Evolutionary conservation across 2,888 invertebrate species (phyloP), one percentile per base, ranked within the genome.

Genomic region (Eristalis pertinax): DNA sequence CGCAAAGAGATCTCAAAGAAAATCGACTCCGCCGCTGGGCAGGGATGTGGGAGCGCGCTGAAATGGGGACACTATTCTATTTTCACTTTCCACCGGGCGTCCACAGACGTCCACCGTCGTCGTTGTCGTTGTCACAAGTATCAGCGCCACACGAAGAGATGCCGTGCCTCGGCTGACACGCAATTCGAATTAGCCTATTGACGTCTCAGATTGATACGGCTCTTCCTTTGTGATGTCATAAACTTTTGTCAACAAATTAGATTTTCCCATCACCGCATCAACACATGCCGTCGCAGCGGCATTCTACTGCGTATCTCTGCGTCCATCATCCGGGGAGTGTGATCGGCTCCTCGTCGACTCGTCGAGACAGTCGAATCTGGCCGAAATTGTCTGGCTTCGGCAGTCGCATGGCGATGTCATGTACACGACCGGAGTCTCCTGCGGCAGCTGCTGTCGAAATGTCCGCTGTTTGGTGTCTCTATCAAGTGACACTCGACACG

Each of bases 161-260:
- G 4, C 29, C 69, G 32, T 4, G 69, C 32, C 63, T 26, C 5
- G 50, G 62, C 50, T 63, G 68, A 72, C 78, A 79, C 32, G 58
- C 29, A 79, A 72, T 65, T 79, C 65, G 56, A 79, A 72, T 72
- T 79, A 60, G 64, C 58, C 29, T 43, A 79, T 79, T 79, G 78
- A 79, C 78, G 72, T 56, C 72, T 79, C 60, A 29, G 13, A 60
- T 60, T 60, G 60, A 60, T 60, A 26, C 26, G 26, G 26, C 26
- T 32, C 32, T 60, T 60, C 60, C 26, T 60, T 26, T 60, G 60
- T 60, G 26, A 26, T 24, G 26, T 26, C 60, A 15, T 29, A 60
- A 29, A 60, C 1, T 60, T 60, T 60, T 26, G 60, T 60, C 26
- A 60, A 60, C 60, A 26, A 60, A 60, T 60, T 60, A 60, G 26